These are phyloP conservation scores for Ibycter americanus DNA, from an alignment of 2,797 vertebrate genomes.

Conservation along the genomic window DNA sequence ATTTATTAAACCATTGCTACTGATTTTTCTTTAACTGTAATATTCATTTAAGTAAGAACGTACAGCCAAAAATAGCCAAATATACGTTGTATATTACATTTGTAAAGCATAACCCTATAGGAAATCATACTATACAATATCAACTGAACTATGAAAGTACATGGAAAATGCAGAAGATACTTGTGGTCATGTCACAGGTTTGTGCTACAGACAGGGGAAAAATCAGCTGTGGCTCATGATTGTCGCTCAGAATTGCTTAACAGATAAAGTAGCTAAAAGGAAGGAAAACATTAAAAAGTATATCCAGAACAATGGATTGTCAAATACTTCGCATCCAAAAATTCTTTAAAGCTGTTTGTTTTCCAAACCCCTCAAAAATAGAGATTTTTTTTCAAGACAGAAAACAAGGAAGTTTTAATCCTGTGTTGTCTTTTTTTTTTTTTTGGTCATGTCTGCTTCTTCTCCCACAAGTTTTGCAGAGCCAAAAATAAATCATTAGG, in stretches of 20 bases:
- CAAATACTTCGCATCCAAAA: not conserved
- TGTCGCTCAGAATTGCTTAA: not conserved
- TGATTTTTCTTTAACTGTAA: not conserved
- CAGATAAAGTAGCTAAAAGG: not conserved
- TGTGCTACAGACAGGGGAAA: not conserved
- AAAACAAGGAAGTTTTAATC: not conserved
- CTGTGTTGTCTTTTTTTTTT: not conserved
- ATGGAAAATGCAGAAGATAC: not conserved
- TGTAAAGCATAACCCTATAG: not conserved
- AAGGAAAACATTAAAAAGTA: not conserved
- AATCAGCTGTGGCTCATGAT: not conserved
- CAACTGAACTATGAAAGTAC: not conserved
- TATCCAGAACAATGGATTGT: not conserved
- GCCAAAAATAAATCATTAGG: conserved; percentile 24
- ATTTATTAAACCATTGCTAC: not conserved
- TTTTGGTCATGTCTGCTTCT: not conserved
- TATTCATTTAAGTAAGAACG: not conserved
- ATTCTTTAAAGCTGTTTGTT: not conserved
- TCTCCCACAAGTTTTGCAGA: not conserved
- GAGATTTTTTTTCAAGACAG: not conserved
- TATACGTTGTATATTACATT: not conserved
- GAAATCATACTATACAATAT: not conserved
- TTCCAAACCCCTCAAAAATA: not conserved
- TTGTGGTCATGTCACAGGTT: not conserved
- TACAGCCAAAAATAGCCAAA: not conserved